Evolutionary conservation across 2,113 vertebrate genomes (phyloP), one percentile per base, ranked within the genome.

Genomic region (Pelodiscus sinensis): DNA sequence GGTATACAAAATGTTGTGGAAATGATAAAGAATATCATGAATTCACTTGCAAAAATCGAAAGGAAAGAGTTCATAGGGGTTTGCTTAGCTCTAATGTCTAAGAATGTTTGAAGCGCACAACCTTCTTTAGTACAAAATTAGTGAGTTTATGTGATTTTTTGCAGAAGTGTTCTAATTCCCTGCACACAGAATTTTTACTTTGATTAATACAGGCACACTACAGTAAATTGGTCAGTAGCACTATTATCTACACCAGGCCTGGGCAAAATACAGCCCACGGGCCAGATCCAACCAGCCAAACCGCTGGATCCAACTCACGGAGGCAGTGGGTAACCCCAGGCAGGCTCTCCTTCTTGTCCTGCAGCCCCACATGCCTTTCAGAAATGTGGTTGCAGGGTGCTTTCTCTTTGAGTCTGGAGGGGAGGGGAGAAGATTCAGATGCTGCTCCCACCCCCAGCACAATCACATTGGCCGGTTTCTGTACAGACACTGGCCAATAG

Each of bases 91-190:
- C 31, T 51, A 78, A 7, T 51, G 88, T 87, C 50, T 54, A 81
- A 44, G 9, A 83, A 82, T 55, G 19, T 54, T 18, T 8, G 44
- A 44, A 58, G 83, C 6, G 6, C 29, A 44, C 78, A 88, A 57
- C 7, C 57, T 79, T 8, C 86, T 90, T 2, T 35, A 71, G 10
- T 85, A 27, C 73, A 65, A n/a, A 6, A 81, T 84, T 12, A 56
- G 27, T 71, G 62, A 85, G 2, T 71, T 4, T 90, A 22, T 25
- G 52, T 93, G 56, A 81, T 86, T 94, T 86, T 60, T 52, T n/a
- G 78, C 87, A 82, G 56, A 88, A n/a, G 75, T 84, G 12, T 88
- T 21, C 29, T 94, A 94, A 89, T 86, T 91, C 27, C 15, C 25
- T 84, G 75, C 0, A 44, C 93, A 92, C 10, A 81, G 19, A 85